Evolutionary conservation across 2,888 invertebrate genomes (phyloP).

Genomic region (Mythimna pallens): DNA sequence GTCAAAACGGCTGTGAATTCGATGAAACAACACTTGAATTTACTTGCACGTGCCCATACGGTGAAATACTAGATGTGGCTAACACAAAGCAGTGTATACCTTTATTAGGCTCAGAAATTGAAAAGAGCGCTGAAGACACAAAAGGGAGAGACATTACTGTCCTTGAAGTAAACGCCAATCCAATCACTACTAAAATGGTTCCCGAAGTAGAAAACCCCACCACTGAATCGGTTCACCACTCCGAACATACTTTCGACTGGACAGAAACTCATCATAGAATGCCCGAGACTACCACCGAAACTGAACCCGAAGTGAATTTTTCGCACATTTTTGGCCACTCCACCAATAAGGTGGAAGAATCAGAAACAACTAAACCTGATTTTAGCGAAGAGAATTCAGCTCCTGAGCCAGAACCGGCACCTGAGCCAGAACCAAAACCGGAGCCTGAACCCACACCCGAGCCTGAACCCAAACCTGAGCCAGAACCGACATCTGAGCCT

Average conservation of each 20-base stretch:
- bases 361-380: conserved; percentile 54
- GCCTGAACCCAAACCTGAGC: conserved; percentile 29
- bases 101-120: conserved; percentile 72
- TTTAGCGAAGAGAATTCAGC: conserved; percentile 63
- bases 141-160: conserved; percentile 66
- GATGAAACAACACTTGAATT: conserved; percentile 92
- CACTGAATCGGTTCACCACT: conserved; percentile 66
- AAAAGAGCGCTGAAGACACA: conserved; percentile 27
- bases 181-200: conserved; percentile 71
- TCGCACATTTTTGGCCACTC: conserved; percentile 80
- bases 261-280: conserved; percentile 74
- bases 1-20: conserved; percentile 93
- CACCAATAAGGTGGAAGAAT: conserved; percentile 64
- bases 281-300: conserved; percentile 77
- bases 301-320: conserved; percentile 76
- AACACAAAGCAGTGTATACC: conserved; percentile 86
- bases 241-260: conserved; percentile 77
- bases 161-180: conserved; percentile 70
- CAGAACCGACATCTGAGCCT: conserved; percentile 57
- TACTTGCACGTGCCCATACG: conserved; percentile 92
- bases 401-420: conserved; percentile 48
- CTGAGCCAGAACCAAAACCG: conserved; percentile 49
- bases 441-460: conserved; percentile 42
- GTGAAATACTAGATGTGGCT: conserved; percentile 81
- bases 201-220: conserved; percentile 74